Percentiles rank a stretch among this genome's conserved stretches.
Evolutionary conservation across 1,140 invertebrate species (phyloP).

Genomic region (Potamilus streckersoni): DNA sequence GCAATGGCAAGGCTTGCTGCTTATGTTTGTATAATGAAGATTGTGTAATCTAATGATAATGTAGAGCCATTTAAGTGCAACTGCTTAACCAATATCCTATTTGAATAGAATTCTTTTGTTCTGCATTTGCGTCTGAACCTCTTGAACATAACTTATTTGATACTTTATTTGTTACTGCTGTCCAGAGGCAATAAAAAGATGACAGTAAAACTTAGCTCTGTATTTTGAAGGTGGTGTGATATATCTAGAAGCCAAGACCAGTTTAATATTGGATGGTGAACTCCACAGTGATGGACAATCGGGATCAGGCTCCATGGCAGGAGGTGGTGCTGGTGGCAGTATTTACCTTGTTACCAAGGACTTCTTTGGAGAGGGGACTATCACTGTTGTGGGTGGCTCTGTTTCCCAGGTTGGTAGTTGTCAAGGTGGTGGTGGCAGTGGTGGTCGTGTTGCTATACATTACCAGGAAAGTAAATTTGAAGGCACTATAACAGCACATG

Average conservation of each 20-base stretch:
- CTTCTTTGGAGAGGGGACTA: constrained; percentile 33
- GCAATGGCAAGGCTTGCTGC: too few relatives aligned
- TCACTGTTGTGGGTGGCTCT: constrained; percentile 42
- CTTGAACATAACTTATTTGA: too few relatives aligned
- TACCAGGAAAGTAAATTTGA: constrained; percentile 34
- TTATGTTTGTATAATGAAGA: too few relatives aligned
- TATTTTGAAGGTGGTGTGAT: constrained; percentile 44
- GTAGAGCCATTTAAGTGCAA: too few relatives aligned
- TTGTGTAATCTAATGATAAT: too few relatives aligned
- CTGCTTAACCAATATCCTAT: too few relatives aligned
- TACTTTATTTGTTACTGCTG: too few relatives aligned
- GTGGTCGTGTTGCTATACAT: constrained; percentile 49
- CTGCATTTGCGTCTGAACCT: too few relatives aligned
- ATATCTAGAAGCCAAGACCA: constrained; percentile 30
- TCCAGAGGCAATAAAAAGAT: too few relatives aligned
- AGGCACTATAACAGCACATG: constrained; percentile 36
- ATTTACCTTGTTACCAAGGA: constrained; percentile 31
- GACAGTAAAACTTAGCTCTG: too few relatives aligned
- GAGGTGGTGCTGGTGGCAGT: constrained; percentile 55
- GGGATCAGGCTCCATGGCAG: constrained; percentile 36
- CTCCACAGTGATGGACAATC: constrained; percentile 31
- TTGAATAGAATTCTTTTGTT: too few relatives aligned
- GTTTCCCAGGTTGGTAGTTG: constrained; percentile 27
- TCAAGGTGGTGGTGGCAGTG: constrained; percentile 52
- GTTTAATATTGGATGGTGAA: constrained; percentile 37